phyloP scores from a whole-genome alignment of 37 sponge, comb jelly and placozoan species.

The Agelas oroides region DNA sequence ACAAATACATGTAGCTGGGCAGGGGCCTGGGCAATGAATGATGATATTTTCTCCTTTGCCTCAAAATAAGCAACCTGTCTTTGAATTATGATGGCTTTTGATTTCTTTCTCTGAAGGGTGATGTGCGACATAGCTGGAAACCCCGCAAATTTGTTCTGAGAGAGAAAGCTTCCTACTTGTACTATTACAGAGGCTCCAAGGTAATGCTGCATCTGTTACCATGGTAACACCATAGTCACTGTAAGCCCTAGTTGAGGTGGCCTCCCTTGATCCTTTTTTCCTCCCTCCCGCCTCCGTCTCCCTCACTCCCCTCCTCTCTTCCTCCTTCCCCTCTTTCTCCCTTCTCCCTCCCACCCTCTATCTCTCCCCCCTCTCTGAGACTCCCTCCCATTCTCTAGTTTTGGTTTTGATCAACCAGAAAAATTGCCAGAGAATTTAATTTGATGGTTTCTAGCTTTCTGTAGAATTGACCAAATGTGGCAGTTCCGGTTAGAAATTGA shows the following conservation, averaged over 20 bases:
- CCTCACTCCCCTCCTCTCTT: background rate
- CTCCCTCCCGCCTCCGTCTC: background rate
- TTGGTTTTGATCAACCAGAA: background rate
- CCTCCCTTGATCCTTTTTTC: background rate
- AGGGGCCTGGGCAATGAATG: no score
- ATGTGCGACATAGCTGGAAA: conserved; percentile 61
- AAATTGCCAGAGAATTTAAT: background rate
- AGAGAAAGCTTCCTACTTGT: conserved; percentile 40
- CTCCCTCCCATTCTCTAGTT: background rate
- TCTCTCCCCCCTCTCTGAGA: background rate
- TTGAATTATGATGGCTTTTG: no score
- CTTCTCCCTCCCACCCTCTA: no score
- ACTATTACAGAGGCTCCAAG: conserved; percentile 69
- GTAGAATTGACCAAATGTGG: no score
- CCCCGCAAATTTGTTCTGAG: conserved; percentile 65
- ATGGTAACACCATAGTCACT: no score
- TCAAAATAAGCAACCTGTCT: no score
- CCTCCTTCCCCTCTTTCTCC: background rate
- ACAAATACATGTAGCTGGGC: no score
- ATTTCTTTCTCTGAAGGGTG: conserved; percentile 19
- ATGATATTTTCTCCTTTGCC: no score
- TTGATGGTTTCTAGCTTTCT: no score
- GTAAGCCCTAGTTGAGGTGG: background rate
- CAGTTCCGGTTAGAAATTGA: no score
- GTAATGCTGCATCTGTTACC: conserved; percentile 5